phyloP scores from a whole-genome alignment of 1,140 invertebrate genomes.

The Drosophila athabasca region DNA sequence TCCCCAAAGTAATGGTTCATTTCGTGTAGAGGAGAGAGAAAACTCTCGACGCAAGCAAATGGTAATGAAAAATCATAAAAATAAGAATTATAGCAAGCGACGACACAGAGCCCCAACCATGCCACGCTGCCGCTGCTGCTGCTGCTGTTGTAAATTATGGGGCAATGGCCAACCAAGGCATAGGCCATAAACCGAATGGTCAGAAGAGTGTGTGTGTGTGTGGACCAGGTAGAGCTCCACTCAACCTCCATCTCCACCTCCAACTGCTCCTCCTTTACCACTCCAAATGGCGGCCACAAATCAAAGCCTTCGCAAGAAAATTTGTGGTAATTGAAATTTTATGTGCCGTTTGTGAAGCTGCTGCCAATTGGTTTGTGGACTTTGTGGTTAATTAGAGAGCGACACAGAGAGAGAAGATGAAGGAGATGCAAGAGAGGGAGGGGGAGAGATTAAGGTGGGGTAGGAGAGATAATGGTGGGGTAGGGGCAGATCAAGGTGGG shows the following conservation, averaged over 20 bases:
- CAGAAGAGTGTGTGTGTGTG: background rate
- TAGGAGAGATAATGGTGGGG: too few species aligned
- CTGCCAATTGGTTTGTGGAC: constrained; percentile 54
- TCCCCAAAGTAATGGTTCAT: constrained; percentile 52
- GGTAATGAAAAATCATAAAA: constrained; percentile 69
- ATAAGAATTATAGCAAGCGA: constrained; percentile 58
- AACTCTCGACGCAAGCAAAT: constrained; percentile 34
- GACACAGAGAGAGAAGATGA: background rate
- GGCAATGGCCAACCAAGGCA: constrained; percentile 26
- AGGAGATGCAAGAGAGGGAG: too few species aligned
- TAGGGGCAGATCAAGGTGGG: too few species aligned
- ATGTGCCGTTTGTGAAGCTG: constrained; percentile 56
- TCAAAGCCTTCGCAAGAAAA: constrained; percentile 48
- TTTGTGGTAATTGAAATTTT: constrained; percentile 71
- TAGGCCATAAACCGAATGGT: constrained; percentile 51
- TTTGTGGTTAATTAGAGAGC: constrained; percentile 50
- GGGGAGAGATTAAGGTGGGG: too few species aligned
- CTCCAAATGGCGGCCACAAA: constrained; percentile 57
- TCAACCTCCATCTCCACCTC: background rate
- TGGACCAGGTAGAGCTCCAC: background rate
- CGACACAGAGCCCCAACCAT: constrained; percentile 4
- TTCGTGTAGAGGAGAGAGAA: constrained; percentile 7
- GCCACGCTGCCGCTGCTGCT: constrained; percentile 32
- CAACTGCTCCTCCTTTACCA: constrained; percentile 1
- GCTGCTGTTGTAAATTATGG: constrained; percentile 58